Percentiles rank a stretch among this genome's conserved stretches.
These are phyloP conservation scores for Chrysaora quinquecirrha DNA, from an alignment of 30 jellyfish, hydroid and myxozoan species.

Conservation along the genomic window DNA sequence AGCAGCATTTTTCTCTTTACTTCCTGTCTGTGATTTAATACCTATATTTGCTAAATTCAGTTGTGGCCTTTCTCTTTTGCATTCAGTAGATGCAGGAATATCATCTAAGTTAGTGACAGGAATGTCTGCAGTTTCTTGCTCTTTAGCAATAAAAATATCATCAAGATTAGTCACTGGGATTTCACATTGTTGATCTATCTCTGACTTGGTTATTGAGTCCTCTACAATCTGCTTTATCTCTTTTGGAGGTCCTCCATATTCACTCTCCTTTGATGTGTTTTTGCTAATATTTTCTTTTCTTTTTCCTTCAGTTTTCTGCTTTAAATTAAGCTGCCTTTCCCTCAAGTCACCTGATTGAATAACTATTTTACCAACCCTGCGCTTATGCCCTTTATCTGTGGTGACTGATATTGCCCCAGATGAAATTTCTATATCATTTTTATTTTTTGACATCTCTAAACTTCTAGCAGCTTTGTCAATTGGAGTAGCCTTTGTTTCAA, in stretches of 20 bases:
- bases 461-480: not conserved
- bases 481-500: not conserved
- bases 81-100: not conserved
- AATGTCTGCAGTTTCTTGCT: not conserved
- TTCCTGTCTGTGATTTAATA: not conserved
- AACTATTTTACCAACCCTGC: slow-evolving; percentile 27
- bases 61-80: not conserved
- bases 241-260: not conserved
- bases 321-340: slow-evolving; percentile 27
- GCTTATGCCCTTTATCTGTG: slow-evolving; percentile 8
- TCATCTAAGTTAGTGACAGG: slow-evolving; percentile 61
- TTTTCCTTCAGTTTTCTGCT: not conserved
- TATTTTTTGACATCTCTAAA: not conserved
- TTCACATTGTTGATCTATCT: not conserved
- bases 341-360: slow-evolving; percentile 49
- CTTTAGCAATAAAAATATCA: slow-evolving; percentile 1
- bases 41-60: not conserved
- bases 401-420: not conserved
- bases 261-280: not conserved
- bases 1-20: too few species aligned
- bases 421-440: not conserved
- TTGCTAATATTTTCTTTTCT: not conserved
- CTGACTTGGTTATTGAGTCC: not conserved
- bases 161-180: slow-evolving; percentile 61
- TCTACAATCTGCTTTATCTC: not conserved